Conservation (phyloP, 2,797 vertebrate genomes). For the Pangasius krempfi region DNA sequence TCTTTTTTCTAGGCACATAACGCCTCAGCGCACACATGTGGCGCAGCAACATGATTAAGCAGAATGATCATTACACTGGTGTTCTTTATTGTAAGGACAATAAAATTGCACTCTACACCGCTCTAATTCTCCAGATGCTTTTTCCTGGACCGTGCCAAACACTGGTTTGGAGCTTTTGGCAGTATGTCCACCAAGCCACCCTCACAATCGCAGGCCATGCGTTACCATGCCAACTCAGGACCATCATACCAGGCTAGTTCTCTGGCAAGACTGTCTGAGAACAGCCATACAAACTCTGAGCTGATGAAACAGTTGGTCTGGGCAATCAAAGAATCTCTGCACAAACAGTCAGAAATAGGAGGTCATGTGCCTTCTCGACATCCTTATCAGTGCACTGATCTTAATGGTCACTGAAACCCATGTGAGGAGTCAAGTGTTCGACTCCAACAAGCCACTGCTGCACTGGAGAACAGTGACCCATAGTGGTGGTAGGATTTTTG, state of each 20-base stretch:
- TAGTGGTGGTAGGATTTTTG: not conserved
- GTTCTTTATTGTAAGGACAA: not conserved
- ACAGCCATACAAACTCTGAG: not conserved
- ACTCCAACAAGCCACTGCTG: not conserved
- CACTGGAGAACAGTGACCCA: not conserved
- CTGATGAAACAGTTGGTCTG: too few species aligned
- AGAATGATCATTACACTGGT: not conserved
- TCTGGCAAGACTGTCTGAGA: not conserved
- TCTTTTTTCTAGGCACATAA: not conserved
- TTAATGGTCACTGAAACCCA: not conserved
- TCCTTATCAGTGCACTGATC: not conserved
- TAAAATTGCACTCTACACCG: not conserved
- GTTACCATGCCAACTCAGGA: not conserved
- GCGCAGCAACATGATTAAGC: not conserved
- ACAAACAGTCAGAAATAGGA: too few species aligned
- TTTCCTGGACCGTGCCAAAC: not conserved
- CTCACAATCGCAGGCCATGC: not conserved
- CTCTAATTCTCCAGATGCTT: not conserved
- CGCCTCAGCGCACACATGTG: not conserved
- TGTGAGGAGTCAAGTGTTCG: not conserved
- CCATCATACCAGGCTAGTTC: not conserved
- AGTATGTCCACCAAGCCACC: not conserved
- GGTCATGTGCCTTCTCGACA: too few species aligned
- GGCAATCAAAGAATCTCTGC: too few species aligned
- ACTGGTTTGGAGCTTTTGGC: not conserved